Percentiles rank a stretch among this genome's conserved stretches.
phyloP scores from a whole-genome alignment of 1,140 invertebrate species.

The Hyphantria cunea region DNA sequence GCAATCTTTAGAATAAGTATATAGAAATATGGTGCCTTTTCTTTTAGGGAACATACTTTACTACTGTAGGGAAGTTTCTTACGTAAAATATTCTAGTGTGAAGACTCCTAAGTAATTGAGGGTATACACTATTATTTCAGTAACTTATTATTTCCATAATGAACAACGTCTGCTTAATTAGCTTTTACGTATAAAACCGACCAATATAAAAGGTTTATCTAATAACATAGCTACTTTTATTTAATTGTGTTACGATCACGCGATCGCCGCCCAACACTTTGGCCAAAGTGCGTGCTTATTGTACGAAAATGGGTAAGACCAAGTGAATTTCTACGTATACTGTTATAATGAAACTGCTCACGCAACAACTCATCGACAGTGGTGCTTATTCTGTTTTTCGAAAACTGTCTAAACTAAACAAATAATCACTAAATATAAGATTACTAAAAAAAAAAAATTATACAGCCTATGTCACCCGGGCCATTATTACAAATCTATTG shows the following conservation, averaged over 20 bases:
- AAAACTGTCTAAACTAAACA: too few relatives aligned
- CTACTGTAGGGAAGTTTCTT: too few relatives aligned
- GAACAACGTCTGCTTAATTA: constrained; percentile 23
- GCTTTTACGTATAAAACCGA: constrained; percentile 11
- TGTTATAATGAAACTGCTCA: constrained; percentile 46
- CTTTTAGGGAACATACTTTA: too few relatives aligned
- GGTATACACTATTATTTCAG: background rate
- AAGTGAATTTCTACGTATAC: constrained; percentile 45
- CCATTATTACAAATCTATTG: too few relatives aligned
- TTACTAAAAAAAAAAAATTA: too few relatives aligned
- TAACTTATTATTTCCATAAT: constrained; percentile 18
- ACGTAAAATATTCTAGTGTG: too few relatives aligned
- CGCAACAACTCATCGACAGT: constrained; percentile 37
- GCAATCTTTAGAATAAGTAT: too few relatives aligned
- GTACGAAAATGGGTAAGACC: constrained; percentile 40
- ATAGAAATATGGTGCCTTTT: too few relatives aligned
- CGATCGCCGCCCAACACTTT: constrained; percentile 35
- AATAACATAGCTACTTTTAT: constrained; percentile 25
- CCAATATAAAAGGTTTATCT: constrained; percentile 24
- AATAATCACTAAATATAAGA: too few relatives aligned
- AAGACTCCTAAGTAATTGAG: too few relatives aligned
- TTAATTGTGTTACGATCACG: constrained; percentile 17
- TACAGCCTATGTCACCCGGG: too few relatives aligned
- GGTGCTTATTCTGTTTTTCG: too few relatives aligned
- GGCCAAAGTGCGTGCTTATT: constrained; percentile 40